These are phyloP conservation scores for Eospalax fontanierii DNA, from an alignment of 2,797 vertebrate genomes.

Conservation along the genomic window DNA sequence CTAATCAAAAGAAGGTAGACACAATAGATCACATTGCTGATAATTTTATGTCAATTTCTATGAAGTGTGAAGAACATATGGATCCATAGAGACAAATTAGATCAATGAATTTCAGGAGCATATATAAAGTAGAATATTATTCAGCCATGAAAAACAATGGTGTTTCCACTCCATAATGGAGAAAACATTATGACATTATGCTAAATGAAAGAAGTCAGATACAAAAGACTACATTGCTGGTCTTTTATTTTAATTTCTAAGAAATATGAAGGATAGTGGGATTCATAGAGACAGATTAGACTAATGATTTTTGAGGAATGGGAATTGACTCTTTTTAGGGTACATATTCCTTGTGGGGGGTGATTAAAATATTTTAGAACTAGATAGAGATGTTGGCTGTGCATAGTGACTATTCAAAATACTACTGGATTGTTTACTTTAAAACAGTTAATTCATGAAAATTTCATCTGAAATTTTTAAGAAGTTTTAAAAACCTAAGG, in stretches of 20 bases:
- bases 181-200: background rate
- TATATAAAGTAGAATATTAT: too few relatives aligned
- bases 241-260: background rate
- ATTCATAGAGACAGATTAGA: background rate
- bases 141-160: background rate
- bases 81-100: too few relatives aligned
- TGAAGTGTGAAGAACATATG: too few relatives aligned
- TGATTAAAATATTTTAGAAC: constrained; percentile 7
- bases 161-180: background rate
- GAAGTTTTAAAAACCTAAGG: background rate
- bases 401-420: background rate
- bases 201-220: background rate
- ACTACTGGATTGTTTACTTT: background rate
- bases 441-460: constrained; percentile 7
- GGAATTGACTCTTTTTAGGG: background rate
- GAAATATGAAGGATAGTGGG: background rate
- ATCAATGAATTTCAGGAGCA: too few relatives aligned
- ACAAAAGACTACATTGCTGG: background rate
- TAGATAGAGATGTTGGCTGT: background rate
- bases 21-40: too few relatives aligned
- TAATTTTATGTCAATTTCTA: too few relatives aligned
- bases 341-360: background rate
- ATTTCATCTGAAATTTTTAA: background rate
- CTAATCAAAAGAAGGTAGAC: background rate
- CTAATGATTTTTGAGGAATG: background rate